Base-by-base conservation (phyloP, 2,797 vertebrate genomes). In the Percopsis omiscomaycus region DNA sequence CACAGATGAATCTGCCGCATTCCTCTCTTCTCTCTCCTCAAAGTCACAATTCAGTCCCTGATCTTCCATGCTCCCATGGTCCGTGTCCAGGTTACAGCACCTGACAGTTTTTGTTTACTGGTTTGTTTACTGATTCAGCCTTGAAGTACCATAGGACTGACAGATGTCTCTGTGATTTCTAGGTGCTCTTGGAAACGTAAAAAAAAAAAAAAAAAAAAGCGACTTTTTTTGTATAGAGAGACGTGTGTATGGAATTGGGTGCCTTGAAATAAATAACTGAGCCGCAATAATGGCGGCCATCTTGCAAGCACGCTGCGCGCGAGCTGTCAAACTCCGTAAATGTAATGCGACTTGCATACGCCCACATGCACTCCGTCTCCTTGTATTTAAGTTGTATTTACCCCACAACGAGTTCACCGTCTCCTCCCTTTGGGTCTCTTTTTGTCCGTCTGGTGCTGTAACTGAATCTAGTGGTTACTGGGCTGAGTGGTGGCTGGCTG, bases 401-500 rank as follows among this genome's bases (percentile, higher is more conserved):
- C 66, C 73, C 77, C 29, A 66, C 77, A 82, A 84, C 83, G 79
- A 80, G 82, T 85, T 72, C 55, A 65, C 66, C 76, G 77, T 78
- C 73, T 64, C 69, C 58, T 69, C 57, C 22, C 22, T 22, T 22
- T 22, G 22, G 1, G 22, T 22, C 22, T 22, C 22, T 68, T 11
- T 48, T 56, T 58, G 64, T 79, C 72, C 74, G 66, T 74, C 55
- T 73, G 80, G 67, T 71, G 56, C 73, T 84, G 75, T 83, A 85
- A 84, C 87, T 86, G 86, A 88, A 86, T 89, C 77, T 61, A 57
- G 73, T 73, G 66, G 82, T 74, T 80, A 61, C 73, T 63, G 73
- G 74, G 81, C 77, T 77, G 79, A 86, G 84, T 80, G 69, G 60
- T 74, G 70, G 65, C 73, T 83, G 81, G 69, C 68, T 89, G 86